Base-by-base conservation (phyloP, 2,888 invertebrate species). In the Zaprionus obscuricornis region DNA sequence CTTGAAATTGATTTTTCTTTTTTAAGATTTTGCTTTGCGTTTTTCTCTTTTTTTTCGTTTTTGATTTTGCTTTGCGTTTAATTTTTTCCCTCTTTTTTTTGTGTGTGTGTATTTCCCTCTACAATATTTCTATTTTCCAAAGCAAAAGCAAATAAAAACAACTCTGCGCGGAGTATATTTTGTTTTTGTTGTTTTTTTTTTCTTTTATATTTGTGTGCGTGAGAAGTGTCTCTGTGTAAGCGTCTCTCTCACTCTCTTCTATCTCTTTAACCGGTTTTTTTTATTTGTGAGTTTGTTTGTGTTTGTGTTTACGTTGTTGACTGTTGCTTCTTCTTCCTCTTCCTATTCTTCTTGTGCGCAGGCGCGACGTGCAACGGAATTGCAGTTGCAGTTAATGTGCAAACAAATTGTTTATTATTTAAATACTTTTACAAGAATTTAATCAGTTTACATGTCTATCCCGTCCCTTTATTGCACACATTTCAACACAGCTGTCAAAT, bases 251-350 rank as follows among this genome's bases (percentile, higher is more conserved):
- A n/a, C n/a, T 57, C 36, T 22, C 46, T 45, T 16, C 34, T 43
- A 56, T 58, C 57, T 56, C 31, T 24, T 58, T 56, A 75, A 75
- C 75, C 75, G 79, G 75, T 75, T 75, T 75, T 65, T n/a, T n/a
- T n/a, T n/a, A n/a, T n/a, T n/a, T n/a, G n/a, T n/a, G n/a, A n/a
- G n/a, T n/a, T n/a, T 55, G 42, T 70, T 46, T 55, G 43, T 67
- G 56, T 66, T 76, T 71, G 56, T 74, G 59, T 67, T 77, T 70
- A 67, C 67, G 57, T 60, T 66, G 66, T 31, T 39, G 43, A 14
- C 29, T 36, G 57, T 18, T 64, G 52, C 31, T 67, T 54, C 22
- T 69, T 62, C 47, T 36, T 63, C 52, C 24, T 36, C 40, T 43
- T 46, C 59, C 18, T 59, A 26, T 45, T 31, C 33, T 66, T 42